Conservation (phyloP, 2,113 vertebrate species). For the Martes martes region DNA sequence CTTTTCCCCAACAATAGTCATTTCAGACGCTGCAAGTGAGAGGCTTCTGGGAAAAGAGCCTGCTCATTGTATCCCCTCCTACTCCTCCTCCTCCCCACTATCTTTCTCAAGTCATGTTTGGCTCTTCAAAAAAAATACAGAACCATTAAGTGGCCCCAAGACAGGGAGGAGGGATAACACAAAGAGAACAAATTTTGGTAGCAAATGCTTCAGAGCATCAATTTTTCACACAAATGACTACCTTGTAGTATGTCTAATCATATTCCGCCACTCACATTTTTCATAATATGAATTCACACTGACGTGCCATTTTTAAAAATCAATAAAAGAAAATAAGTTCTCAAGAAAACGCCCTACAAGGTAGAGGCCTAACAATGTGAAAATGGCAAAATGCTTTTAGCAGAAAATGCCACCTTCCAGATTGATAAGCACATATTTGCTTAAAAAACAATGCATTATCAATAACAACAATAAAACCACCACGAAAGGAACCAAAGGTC, state of each 20-base stretch:
- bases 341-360: slow-evolving; percentile 25
- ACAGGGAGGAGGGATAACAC: not conserved
- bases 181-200: not conserved
- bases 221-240: not conserved
- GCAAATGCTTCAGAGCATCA: not conserved
- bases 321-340: slow-evolving; percentile 17
- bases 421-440: not conserved
- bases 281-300: slow-evolving; percentile 1
- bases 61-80: not conserved
- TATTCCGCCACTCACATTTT: not conserved
- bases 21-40: not conserved
- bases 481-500: not conserved
- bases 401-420: slow-evolving; percentile 21
- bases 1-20: not conserved
- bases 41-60: not conserved
- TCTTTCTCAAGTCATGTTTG: not conserved
- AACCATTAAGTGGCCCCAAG: not conserved
- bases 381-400: slow-evolving; percentile 39
- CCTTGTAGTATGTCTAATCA: not conserved
- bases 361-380: not conserved
- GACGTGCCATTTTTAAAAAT: not conserved
- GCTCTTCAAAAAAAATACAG: not conserved
- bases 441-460: slow-evolving; percentile 40
- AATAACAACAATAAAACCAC: slow-evolving; percentile 12
- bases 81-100: not conserved